Evolutionary conservation across 2,888 invertebrate genomes (phyloP).

Genomic region (Pheosia tremula): DNA sequence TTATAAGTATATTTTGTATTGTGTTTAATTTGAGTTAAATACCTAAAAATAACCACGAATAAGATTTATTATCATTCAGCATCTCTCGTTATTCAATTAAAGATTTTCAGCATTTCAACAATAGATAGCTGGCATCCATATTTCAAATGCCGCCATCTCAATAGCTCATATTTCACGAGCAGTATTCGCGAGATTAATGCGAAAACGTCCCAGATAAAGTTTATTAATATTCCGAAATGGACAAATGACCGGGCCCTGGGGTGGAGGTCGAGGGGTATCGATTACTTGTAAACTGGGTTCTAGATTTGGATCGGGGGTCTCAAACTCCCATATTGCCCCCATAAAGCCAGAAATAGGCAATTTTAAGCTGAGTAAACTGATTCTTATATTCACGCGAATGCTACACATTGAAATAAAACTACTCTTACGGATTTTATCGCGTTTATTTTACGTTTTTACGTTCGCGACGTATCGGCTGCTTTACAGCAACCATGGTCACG

Average conservation of each 20-base stretch:
- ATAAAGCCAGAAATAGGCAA: too few species aligned
- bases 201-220: background rate
- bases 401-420: too few species aligned
- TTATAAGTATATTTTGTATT: too few species aligned
- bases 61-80: background rate
- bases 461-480: too few species aligned
- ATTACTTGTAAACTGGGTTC: background rate
- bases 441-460: too few species aligned
- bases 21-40: too few species aligned
- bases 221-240: background rate
- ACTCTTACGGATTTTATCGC: too few species aligned
- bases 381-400: too few species aligned
- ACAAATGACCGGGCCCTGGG: background rate
- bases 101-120: background rate
- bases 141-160: background rate
- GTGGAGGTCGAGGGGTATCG: background rate
- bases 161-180: slow-evolving; percentile 2
- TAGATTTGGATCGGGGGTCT: background rate
- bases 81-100: background rate
- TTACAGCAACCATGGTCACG: too few species aligned
- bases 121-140: background rate
- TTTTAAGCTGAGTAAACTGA: too few species aligned
- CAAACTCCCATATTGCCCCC: too few species aligned
- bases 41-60: background rate
- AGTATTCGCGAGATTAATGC: background rate